Percentiles rank a stretch among this genome's conserved stretches.
Evolutionary conservation across 2,797 vertebrate species (phyloP).

Genomic region (Intellagama lesueurii): DNA sequence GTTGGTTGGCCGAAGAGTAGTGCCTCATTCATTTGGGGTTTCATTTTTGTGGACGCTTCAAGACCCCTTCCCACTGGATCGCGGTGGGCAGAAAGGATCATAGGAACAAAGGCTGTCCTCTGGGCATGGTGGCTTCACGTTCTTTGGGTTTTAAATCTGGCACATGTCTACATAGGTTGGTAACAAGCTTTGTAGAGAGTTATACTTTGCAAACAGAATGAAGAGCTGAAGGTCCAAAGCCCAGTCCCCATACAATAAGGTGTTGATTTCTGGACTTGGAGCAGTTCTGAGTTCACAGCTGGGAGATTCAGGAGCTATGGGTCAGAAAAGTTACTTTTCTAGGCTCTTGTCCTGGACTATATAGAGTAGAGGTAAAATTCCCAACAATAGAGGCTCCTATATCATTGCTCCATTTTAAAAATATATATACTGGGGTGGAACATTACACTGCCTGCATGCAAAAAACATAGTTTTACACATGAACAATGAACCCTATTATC

Average conservation of each 20-base stretch:
- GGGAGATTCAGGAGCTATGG: too few species aligned
- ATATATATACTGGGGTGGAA: too few species aligned
- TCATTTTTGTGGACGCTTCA: slow-evolving; percentile 24
- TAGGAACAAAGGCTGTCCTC: neutral
- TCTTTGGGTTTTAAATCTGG: neutral
- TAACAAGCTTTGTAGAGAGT: neutral
- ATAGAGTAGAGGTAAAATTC: neutral
- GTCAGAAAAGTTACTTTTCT: too few species aligned
- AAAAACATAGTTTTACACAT: too few species aligned
- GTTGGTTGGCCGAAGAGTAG: slow-evolving; percentile 40
- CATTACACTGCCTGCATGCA: too few species aligned
- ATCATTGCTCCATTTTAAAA: too few species aligned
- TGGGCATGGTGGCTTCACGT: neutral
- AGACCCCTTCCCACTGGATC: neutral
- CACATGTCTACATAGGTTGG: neutral
- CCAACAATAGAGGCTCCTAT: neutral
- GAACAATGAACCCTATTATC: too few species aligned
- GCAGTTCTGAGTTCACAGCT: too few species aligned
- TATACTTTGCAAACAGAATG: neutral
- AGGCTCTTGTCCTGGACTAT: too few species aligned
- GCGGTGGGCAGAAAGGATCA: neutral
- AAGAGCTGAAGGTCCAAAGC: neutral
- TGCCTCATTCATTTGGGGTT: slow-evolving; percentile 44
- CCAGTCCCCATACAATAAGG: too few species aligned
- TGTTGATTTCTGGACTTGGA: too few species aligned